phyloP scores from a whole-genome alignment of 2,888 invertebrate genomes.

The Cerceris rybyensis region DNA sequence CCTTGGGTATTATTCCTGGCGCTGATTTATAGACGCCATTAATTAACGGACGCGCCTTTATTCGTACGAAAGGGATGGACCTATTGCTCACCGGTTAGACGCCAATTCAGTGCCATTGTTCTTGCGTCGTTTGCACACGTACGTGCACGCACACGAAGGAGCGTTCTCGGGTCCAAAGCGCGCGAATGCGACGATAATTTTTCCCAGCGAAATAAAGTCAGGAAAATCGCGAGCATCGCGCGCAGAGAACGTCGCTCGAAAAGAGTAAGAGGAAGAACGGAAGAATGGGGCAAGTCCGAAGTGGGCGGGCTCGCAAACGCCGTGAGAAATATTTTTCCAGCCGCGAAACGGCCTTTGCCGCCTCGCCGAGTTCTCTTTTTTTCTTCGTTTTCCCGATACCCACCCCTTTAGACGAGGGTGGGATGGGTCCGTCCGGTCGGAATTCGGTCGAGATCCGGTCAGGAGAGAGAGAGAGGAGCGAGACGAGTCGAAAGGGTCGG shows the following conservation, averaged over 20 bases:
- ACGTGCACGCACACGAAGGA: slow-evolving; percentile 57
- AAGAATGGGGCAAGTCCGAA: slow-evolving; percentile 67
- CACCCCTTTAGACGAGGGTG: neutral
- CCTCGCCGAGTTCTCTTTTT: slow-evolving; percentile 43
- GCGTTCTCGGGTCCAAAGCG: slow-evolving; percentile 51
- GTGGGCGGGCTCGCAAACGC: slow-evolving; percentile 71
- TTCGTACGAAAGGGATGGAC: slow-evolving; percentile 81
- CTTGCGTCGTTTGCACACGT: slow-evolving; percentile 81
- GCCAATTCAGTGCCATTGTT: slow-evolving; percentile 81
- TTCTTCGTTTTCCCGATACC: slow-evolving; percentile 6
- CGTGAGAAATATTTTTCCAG: slow-evolving; percentile 80
- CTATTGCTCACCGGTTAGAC: slow-evolving; percentile 82
- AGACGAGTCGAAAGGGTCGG: slow-evolving; percentile 61
- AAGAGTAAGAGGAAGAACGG: slow-evolving; percentile 44
- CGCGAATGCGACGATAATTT: slow-evolving; percentile 70
- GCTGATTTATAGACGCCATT: slow-evolving; percentile 81
- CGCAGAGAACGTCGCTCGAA: slow-evolving; percentile 65
- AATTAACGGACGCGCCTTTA: slow-evolving; percentile 81
- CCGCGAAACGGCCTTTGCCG: slow-evolving; percentile 66
- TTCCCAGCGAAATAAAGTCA: slow-evolving; percentile 73
- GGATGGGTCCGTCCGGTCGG: no score
- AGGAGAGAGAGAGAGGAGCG: slow-evolving; percentile 74
- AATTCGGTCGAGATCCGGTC: no score
- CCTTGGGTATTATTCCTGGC: slow-evolving; percentile 81
- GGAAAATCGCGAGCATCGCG: slow-evolving; percentile 65